Evolutionary conservation across 1,140 invertebrate genomes (phyloP), one percentile per base, ranked within the genome.

Genomic region (Eurosta solidaginis): DNA sequence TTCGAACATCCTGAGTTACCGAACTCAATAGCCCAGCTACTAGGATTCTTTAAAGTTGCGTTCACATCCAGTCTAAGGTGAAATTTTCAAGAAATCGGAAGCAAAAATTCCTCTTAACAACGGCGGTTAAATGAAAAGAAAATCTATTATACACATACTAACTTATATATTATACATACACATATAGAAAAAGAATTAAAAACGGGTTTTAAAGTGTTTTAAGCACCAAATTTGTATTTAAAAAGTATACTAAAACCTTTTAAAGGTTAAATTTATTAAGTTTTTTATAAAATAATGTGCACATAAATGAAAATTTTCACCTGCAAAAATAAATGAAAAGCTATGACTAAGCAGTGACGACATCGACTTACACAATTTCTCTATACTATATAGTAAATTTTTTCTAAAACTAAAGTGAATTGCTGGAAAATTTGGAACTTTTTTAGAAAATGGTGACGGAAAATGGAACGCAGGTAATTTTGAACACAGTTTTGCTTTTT

Each of bases 291-390:
- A 52, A 74, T 59, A 78, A 54, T 47, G 78, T 78, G 50, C 79
- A 74, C 54, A 78, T 79, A 59, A 50, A 75, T 74, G 73, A 74
- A 74, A 44, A n/a, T 74, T 49, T 77, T 52, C 20, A 36, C 25
- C 40, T 74, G 49, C 5, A 77, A 59, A 59, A 77, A 20, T 33
- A 68, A 81, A 78, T 78, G 45, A 80, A 82, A 82, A 83, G 83
- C 74, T 84, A 86, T 86, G 85, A 86, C 85, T 86, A 85, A 86
- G 80, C 83, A 86, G 84, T 86, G 85, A 86, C 85, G 84, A 84
- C 84, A 85, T 85, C 77, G 79, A 82, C 84, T 86, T 86, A 86
- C 81, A 84, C 83, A 84, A 86, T 83, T 85, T 80, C 80, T 86
- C 83, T 84, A 84, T 84, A 84, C 83, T 81, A 82, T 78, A 77